Evolutionary conservation across 2,888 invertebrate genomes (phyloP), one percentile per base, ranked within the genome.

Genomic region (Cactoblastis cactorum): DNA sequence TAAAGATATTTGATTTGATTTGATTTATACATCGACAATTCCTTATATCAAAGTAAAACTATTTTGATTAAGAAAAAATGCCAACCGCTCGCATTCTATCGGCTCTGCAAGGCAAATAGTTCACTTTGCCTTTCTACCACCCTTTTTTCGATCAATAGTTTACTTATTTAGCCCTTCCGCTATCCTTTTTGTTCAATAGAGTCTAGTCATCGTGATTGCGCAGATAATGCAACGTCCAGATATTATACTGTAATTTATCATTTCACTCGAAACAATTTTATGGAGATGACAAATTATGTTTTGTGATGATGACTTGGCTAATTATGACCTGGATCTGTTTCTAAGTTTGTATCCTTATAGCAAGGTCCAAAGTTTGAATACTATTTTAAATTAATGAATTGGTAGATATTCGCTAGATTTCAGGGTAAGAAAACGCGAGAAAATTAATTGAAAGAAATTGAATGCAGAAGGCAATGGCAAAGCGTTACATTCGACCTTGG

Each of bases 181-280:
- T 34, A 41, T 53, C 61, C 53, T 50, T 58, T 57, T 54, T 45
- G 43, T 55, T 54, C 55, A 59, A 58, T 57, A 65, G 58, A 57
- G 65, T 55, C 57, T 56, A 60, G 59, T 70, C 70, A 70, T 66
- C 62, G 55, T 58, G 61, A 69, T 69, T 55, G 62, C 66, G 59
- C 65, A 60, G 52, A 56, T 68, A 71, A 69, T 68, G 59, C 63
- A 56, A 47, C 53, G 59, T 63, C 64, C 61, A 56, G 69, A 72
- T 79, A 81, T 81, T 79, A 77, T 71, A 70, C 71, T 67, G 70
- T 69, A 72, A 83, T 82, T 78, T 71, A 74, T 83, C 81, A 81
- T 68, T 73, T 5, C 1, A 15, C 0, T 3, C 9, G 1, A 1
- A 32, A 43, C 15, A 8, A 43, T 9, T 1, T 6, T 6, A 43